Conservation (phyloP, 2,888 invertebrate species). For the Athalia rosae region DNA sequence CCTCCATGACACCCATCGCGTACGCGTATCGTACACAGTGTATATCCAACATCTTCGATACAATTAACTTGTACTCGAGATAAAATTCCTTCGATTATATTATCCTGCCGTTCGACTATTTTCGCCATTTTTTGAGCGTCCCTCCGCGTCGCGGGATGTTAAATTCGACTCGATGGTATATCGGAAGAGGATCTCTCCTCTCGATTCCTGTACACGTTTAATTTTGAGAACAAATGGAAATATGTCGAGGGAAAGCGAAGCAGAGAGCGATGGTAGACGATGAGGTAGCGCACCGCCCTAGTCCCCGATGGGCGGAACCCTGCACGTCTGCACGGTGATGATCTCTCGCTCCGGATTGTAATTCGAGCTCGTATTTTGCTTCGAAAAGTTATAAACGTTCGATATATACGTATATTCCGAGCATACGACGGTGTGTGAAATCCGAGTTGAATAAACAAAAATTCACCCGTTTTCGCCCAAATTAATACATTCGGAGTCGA, state of each 20-base stretch:
- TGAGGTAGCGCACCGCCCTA: neutral
- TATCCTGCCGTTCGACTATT: too few species aligned
- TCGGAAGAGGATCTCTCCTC: too few species aligned
- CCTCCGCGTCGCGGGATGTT: too few species aligned
- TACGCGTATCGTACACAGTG: neutral
- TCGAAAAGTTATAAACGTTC: constrained; percentile 20
- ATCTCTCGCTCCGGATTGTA: constrained; percentile 59
- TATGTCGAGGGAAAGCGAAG: neutral
- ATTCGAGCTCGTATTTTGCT: constrained; percentile 36
- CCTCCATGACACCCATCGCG: constrained; percentile 20
- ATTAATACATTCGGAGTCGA: too few species aligned
- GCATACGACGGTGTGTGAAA: too few species aligned
- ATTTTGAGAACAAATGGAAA: neutral
- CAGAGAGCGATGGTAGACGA: constrained; percentile 30
- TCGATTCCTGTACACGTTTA: neutral
- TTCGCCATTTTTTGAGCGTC: too few species aligned
- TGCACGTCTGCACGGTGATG: constrained; percentile 57
- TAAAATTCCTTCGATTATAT: neutral
- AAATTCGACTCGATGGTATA: too few species aligned
- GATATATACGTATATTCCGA: neutral
- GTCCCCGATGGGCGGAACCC: constrained; percentile 51
- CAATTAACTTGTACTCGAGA: neutral
- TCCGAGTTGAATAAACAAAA: too few species aligned
- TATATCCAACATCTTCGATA: neutral
- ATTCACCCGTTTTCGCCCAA: too few species aligned